A percentile compares a stretch with the other conserved stretches of the same genome.
phyloP scores from a whole-genome alignment of 2,797 vertebrate species.

The Apogon talboti region DNA sequence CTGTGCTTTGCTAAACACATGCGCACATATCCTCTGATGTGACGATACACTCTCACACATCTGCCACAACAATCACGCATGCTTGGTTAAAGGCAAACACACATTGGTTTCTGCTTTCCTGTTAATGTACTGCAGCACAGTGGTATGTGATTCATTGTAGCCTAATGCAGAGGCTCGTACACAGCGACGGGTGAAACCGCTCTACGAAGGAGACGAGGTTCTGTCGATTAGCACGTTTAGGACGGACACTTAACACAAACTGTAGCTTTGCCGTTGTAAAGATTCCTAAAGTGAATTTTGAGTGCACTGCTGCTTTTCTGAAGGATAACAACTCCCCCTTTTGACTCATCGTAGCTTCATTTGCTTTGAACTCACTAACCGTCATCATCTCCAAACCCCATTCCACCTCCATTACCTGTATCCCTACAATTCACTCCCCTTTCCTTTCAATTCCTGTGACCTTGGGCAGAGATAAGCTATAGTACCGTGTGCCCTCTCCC shows the following conservation, averaged over 20 bases:
- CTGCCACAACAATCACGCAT: conserved; percentile 65
- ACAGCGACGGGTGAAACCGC: conserved; percentile 30
- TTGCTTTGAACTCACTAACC: conserved; percentile 6
- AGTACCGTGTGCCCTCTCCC: conserved; percentile 36
- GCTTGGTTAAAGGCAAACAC: conserved; percentile 64
- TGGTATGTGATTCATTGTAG: conserved; percentile 68
- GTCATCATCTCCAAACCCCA: conserved; percentile 11
- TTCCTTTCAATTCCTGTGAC: conserved; percentile 43
- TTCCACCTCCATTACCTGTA: conserved; percentile 1
- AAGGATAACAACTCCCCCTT: conserved; percentile 2
- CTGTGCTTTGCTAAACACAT: conserved; percentile 51
- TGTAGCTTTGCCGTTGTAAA: conserved; percentile 3
- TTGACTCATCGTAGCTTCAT: conserved; percentile 23
- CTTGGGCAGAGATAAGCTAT: conserved; percentile 50
- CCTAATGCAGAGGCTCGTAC: conserved; percentile 66
- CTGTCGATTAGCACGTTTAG: conserved; percentile 16
- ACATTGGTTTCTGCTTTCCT: conserved; percentile 57
- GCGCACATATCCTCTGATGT: conserved; percentile 53
- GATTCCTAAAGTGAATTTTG: conserved; percentile 19
- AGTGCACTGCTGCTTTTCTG: not conserved
- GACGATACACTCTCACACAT: conserved; percentile 69
- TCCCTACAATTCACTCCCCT: conserved; percentile 20
- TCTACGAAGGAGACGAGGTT: conserved; percentile 9
- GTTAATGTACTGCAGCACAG: conserved; percentile 72
- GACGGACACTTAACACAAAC: conserved; percentile 5